These are phyloP conservation scores for Erebia epiphron DNA, from an alignment of 2,888 invertebrate species.

Conservation along the genomic window DNA sequence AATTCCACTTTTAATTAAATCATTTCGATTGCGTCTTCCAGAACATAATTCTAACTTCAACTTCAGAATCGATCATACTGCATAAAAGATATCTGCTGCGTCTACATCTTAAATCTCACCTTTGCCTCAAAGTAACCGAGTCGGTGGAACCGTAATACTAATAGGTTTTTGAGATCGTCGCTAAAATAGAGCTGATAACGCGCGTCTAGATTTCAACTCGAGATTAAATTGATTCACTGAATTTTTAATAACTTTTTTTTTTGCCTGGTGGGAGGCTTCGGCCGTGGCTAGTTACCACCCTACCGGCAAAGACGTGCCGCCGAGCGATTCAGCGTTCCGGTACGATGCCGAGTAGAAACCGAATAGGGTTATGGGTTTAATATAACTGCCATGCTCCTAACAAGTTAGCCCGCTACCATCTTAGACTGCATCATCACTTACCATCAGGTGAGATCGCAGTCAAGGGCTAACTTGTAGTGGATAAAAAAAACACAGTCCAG, in stretches of 20 bases:
- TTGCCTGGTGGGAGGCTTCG: too few relatives aligned
- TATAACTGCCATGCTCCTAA: too few relatives aligned
- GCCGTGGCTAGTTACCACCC: too few relatives aligned
- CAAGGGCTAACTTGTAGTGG: too few relatives aligned
- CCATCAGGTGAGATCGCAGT: too few relatives aligned
- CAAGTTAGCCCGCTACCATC: too few relatives aligned
- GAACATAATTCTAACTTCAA: constrained; percentile 30
- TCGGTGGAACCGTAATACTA: constrained; percentile 38
- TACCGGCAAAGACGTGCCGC: too few relatives aligned
- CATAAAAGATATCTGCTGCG: constrained; percentile 36
- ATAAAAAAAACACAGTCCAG: too few relatives aligned
- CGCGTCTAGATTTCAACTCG: constrained; percentile 27
- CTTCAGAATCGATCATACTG: constrained; percentile 29
- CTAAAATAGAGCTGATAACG: constrained; percentile 33
- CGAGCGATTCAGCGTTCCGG: too few relatives aligned
- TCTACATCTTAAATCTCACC: constrained; percentile 38
- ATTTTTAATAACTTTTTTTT: background rate
- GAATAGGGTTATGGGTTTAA: too few relatives aligned
- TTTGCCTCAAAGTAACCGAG: constrained; percentile 38
- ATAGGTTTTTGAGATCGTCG: constrained; percentile 37
- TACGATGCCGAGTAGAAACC: too few relatives aligned
- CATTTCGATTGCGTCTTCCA: background rate
- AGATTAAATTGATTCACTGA: constrained; percentile 23
- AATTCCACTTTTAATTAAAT: background rate
- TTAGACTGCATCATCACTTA: too few relatives aligned